A percentile compares a stretch with the other conserved stretches of the same genome.
Evolutionary conservation across 2,888 invertebrate species (phyloP).

Genomic region (Trichacis sp.): DNA sequence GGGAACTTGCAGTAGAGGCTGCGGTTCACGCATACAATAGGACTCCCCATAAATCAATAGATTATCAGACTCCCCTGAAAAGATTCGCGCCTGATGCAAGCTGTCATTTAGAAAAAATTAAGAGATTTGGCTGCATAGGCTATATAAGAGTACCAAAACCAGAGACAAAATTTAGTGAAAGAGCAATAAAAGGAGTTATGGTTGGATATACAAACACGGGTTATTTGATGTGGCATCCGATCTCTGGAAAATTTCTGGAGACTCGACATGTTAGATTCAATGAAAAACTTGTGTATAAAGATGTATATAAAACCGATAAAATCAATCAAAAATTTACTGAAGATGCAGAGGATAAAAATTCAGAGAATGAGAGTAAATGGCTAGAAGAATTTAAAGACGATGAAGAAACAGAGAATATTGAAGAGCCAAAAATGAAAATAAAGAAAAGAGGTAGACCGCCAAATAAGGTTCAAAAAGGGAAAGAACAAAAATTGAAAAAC

Average conservation of each 20-base stretch:
- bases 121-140: constrained; percentile 31
- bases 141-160: constrained; percentile 23
- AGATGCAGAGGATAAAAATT: no score
- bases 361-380: constrained; percentile 12
- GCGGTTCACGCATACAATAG: constrained; percentile 39
- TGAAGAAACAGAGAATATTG: no score
- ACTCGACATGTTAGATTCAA: constrained; percentile 24
- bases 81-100: constrained; percentile 21
- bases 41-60: constrained; percentile 32
- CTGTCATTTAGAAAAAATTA: constrained; percentile 24
- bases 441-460: background rate
- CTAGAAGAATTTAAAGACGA: background rate
- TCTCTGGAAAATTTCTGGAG: constrained; percentile 13
- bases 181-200: constrained; percentile 20
- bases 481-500: background rate
- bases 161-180: constrained; percentile 25
- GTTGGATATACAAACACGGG: constrained; percentile 33
- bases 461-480: background rate
- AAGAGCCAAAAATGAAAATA: background rate
- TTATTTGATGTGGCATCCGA: constrained; percentile 41
- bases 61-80: constrained; percentile 14
- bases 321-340: background rate
- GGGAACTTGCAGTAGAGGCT: constrained; percentile 36
- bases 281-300: constrained; percentile 12
- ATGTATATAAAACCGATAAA: constrained; percentile 3